These are phyloP conservation scores for Bradysia coprophila DNA, from an alignment of 1,140 invertebrate genomes.

Conservation along the genomic window DNA sequence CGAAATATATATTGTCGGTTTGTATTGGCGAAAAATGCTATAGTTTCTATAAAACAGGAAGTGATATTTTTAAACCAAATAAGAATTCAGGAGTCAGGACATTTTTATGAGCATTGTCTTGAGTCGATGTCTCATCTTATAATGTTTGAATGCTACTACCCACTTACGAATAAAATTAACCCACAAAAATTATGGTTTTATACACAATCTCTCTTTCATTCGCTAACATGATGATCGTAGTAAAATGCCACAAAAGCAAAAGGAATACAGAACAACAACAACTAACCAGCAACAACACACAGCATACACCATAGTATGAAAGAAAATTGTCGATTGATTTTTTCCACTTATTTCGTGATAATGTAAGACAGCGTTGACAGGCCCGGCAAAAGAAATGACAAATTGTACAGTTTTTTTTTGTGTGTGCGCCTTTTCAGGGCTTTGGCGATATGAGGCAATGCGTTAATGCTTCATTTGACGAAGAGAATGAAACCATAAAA, in stretches of 20 bases:
- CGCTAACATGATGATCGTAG: background rate
- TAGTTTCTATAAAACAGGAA: background rate
- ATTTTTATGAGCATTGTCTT: no score
- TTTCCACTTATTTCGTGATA: background rate
- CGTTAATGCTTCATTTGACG: background rate
- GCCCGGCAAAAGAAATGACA: background rate
- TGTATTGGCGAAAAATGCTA: background rate
- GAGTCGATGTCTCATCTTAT: no score
- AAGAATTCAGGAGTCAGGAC: background rate
- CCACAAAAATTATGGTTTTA: background rate
- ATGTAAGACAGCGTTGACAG: background rate
- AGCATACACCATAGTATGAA: no score
- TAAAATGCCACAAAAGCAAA: background rate
- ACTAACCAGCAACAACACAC: no score
- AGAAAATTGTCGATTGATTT: background rate
- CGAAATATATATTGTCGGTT: background rate
- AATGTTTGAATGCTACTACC: background rate
- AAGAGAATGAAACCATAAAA: background rate
- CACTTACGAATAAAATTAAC: background rate
- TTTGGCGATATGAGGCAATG: background rate
- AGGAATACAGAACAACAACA: background rate
- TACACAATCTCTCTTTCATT: background rate
- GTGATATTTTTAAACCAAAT: background rate
- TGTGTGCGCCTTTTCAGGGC: no score
- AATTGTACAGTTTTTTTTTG: background rate